phyloP scores from a whole-genome alignment of 2,797 vertebrate genomes.

The Nyctibius grandis region DNA sequence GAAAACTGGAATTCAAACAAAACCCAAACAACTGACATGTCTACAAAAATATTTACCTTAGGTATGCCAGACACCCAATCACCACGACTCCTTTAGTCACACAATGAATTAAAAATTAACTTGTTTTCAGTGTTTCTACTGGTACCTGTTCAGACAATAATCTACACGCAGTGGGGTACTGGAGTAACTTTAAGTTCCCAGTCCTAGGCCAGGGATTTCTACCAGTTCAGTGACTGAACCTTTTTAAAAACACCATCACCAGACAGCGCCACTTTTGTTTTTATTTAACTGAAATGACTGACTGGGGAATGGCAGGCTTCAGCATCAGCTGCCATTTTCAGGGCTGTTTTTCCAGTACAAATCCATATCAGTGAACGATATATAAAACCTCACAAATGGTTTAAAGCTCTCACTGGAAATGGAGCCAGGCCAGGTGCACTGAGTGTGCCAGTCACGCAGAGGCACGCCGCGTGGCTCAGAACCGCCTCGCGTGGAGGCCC shows the following conservation, averaged over 20 bases:
- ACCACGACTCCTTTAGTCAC: not conserved
- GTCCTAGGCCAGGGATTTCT: not conserved
- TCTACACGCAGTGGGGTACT: not conserved
- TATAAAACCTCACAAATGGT: not conserved
- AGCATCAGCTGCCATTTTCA: not conserved
- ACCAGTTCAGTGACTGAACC: not conserved
- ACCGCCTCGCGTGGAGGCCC: rapidly evolving
- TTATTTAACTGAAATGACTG: not conserved
- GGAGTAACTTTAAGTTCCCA: not conserved
- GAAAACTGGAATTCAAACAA: not conserved
- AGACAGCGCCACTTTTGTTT: not conserved
- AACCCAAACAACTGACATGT: not conserved
- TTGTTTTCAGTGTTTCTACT: not conserved
- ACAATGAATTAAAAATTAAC: slow-evolving; percentile 26
- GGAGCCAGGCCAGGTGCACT: not conserved
- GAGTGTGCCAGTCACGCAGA: not conserved
- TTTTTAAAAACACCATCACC: not conserved
- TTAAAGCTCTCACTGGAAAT: not conserved
- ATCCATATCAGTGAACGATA: not conserved
- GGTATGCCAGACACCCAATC: not conserved
- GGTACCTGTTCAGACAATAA: not conserved
- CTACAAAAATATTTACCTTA: slow-evolving; percentile 4
- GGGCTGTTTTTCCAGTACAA: not conserved
- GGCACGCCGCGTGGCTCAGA: not conserved
- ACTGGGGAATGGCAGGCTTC: not conserved